These are phyloP conservation scores for Smutsia gigantea DNA, from an alignment of 2,797 vertebrate species.

Conservation along the genomic window DNA sequence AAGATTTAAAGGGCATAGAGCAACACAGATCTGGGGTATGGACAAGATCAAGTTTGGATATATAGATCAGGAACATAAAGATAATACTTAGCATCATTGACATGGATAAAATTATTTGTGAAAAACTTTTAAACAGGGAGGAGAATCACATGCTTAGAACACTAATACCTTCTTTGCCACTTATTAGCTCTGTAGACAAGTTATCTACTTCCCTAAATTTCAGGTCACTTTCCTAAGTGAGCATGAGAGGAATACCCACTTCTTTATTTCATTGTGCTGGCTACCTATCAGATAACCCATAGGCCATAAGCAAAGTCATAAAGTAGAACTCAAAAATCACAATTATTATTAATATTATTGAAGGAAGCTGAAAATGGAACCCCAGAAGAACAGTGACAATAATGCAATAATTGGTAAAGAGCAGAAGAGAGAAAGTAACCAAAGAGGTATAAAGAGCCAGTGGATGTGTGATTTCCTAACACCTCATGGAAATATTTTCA, in stretches of 20 bases:
- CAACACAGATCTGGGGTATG: not conserved
- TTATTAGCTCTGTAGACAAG: not conserved
- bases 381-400: not conserved
- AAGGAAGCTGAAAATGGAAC: not conserved
- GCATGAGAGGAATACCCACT: not conserved
- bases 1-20: not conserved
- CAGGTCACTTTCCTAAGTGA: not conserved
- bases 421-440: not conserved
- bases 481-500: not conserved
- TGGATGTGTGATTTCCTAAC: not conserved
- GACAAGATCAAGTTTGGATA: not conserved
- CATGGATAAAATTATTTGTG: not conserved
- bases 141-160: not conserved
- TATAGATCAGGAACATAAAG: not conserved
- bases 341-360: not conserved
- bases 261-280: not conserved
- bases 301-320: not conserved
- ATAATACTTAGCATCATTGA: not conserved
- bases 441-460: not conserved
- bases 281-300: not conserved
- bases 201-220: not conserved
- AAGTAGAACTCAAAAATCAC: not conserved
- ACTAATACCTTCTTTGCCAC: not conserved
- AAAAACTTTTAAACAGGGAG: not conserved
- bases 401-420: not conserved